Base-by-base conservation (phyloP, 2,113 vertebrate genomes). In the Ailurus styani region DNA sequence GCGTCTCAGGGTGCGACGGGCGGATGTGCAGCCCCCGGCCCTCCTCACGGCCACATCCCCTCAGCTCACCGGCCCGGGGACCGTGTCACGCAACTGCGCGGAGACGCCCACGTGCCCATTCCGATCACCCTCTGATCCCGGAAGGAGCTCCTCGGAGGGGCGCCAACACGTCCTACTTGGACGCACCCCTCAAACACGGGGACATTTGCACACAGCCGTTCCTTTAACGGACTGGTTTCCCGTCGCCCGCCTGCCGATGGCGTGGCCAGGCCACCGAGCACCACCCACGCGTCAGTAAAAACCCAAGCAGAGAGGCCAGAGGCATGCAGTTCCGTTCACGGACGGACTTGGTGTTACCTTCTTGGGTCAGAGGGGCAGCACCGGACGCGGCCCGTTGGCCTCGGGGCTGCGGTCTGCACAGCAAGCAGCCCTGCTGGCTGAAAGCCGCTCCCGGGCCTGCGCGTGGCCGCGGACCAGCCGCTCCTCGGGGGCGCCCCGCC, bases 281-380 rank as follows among this genome's bases (percentile, higher is more conserved):
- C 60, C 11, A 0, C 42, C 17, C 34, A 29, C 0, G 0, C 50
- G 42, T 78, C 42, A 78, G 34, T 50, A 50, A 27, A 62, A 78
- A 64, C 42, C 23, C 73, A 37, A 52, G 17, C 17, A 55, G 2
- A 34, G 37, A 34, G 88, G 57, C 66, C 6, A 23, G 52, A 4
- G 1, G 42, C 25, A 0, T 14, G 25, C 47, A 4, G 5, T 9
- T 23, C n/a, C 8, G 18, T 45, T 7, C 34, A 2, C 0, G 7
- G n/a, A 66, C 57, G 5, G 1, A 40, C 6, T 79, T 7, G 0
- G 20, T 13, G 31, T 52, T 8, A 14, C 55, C 45, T 52, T 52
- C 75, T 31, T 90, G 2, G 27, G 8, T 37, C 73, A 40, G 57
- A 52, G 62, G 1, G 45, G 25, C 6, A n/a, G 37, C 25, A 23